Conservation (phyloP, 2,113 vertebrate genomes). For the Nipponia nippon region DNA sequence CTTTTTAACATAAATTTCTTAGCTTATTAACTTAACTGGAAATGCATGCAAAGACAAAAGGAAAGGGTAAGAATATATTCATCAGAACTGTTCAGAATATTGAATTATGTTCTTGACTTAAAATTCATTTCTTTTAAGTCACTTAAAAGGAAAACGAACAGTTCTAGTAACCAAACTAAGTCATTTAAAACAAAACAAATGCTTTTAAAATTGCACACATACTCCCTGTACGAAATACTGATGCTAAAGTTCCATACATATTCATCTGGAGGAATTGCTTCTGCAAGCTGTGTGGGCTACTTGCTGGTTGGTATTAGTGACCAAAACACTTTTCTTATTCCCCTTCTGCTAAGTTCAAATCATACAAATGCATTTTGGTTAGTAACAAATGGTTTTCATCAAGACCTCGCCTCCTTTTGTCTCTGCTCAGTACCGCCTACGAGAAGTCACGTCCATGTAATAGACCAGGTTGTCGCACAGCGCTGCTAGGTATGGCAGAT, state of each 20-base stretch:
- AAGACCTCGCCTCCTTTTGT: neutral
- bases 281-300: neutral
- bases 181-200: neutral
- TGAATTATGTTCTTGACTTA: neutral
- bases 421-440: neutral
- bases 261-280: neutral
- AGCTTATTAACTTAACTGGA: neutral
- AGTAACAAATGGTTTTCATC: neutral
- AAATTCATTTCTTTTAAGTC: neutral
- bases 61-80: neutral
- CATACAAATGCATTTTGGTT: neutral
- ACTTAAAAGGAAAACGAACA: constrained; percentile 3
- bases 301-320: neutral
- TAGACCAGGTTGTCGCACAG: accelerated
- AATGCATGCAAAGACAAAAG: neutral
- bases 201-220: neutral
- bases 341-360: neutral
- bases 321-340: neutral
- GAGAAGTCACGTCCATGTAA: neutral
- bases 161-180: neutral
- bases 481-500: neutral
- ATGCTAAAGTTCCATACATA: neutral
- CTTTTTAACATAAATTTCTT: neutral
- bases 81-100: neutral
- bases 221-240: neutral